Evolutionary conservation across 2,113 vertebrate genomes (phyloP).

Genomic region (Embiotoca jacksoni): DNA sequence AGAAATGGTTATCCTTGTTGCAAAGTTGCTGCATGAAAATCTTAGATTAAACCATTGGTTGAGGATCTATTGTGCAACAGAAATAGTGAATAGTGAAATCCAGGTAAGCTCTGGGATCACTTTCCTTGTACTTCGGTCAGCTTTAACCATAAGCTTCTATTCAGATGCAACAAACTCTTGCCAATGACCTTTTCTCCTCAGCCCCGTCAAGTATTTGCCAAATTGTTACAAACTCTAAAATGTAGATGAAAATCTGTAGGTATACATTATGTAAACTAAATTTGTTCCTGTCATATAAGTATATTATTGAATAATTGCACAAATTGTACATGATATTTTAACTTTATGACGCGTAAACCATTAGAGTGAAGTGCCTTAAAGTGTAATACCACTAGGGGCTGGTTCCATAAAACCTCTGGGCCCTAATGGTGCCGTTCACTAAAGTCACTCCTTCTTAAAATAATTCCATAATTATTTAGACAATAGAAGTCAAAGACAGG

Average conservation of each 20-base stretch:
- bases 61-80: neutral
- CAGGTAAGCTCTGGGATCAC: neutral
- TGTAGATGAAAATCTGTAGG: neutral
- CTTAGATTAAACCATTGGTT: neutral
- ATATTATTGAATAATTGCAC: neutral
- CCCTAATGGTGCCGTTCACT: no score
- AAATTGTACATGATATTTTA: neutral
- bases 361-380: neutral
- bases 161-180: neutral
- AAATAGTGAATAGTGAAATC: no score
- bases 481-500: no score
- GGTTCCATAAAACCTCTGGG: no score
- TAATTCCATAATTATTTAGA: no score
- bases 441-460: no score
- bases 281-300: neutral
- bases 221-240: slow-evolving; percentile 10
- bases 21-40: neutral
- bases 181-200: slow-evolving; percentile 1
- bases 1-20: slow-evolving; percentile 12
- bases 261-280: slow-evolving; percentile 6
- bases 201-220: neutral
- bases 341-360: neutral
- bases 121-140: neutral
- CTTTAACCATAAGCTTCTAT: slow-evolving; percentile 3
- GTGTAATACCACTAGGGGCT: no score